Conservation (phyloP, 2,113 vertebrate species). For the Etia nguti region DNA sequence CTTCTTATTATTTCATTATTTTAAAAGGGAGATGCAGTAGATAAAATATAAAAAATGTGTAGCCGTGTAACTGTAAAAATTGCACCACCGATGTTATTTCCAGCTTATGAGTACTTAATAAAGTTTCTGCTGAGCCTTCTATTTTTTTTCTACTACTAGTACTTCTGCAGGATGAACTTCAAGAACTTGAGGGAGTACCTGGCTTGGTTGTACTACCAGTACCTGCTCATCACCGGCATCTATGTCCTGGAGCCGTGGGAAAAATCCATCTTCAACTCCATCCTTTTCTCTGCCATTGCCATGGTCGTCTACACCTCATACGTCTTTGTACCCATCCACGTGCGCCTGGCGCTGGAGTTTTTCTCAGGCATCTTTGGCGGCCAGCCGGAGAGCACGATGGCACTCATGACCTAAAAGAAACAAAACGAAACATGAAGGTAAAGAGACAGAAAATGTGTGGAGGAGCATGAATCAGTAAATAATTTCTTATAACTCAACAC, state of each 20-base stretch:
- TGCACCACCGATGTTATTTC: background rate
- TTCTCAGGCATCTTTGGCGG: constrained; percentile 84
- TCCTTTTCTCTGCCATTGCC: constrained; percentile 82
- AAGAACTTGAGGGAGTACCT: constrained; percentile 84
- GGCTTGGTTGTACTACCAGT: constrained; percentile 95
- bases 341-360: constrained; percentile 87
- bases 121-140: background rate
- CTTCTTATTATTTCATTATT: background rate
- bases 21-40: background rate
- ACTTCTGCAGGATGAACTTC: constrained; percentile 76
- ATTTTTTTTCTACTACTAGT: background rate
- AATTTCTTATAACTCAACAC: background rate
- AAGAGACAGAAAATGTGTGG: background rate
- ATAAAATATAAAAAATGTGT: background rate
- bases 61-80: background rate
- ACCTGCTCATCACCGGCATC: constrained; percentile 93
- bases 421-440: background rate
- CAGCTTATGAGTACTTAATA: background rate
- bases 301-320: constrained; percentile 96
- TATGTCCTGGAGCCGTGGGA: constrained; percentile 97
- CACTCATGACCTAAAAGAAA: constrained; percentile 72
- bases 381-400: constrained; percentile 71
- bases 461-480: background rate
- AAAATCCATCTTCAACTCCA: constrained; percentile 87
- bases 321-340: constrained; percentile 91